Conservation (phyloP, 2,797 vertebrate genomes). For the Girardinus metallicus region DNA sequence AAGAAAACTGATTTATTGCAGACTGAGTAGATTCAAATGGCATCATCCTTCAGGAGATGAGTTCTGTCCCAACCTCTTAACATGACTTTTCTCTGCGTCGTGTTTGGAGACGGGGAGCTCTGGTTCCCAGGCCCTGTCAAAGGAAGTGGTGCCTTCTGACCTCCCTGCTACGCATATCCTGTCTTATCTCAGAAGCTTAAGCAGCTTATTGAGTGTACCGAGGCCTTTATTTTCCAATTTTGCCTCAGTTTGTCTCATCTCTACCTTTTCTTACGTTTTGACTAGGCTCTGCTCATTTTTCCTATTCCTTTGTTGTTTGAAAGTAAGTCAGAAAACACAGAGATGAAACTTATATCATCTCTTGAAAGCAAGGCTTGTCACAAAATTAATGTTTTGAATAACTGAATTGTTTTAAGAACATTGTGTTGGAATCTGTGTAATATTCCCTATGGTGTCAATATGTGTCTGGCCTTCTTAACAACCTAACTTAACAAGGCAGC, state of each 20-base stretch:
- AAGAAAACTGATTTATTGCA: constrained; percentile 11
- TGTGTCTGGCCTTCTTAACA: constrained; percentile 45
- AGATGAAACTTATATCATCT: background rate
- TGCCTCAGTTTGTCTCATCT: constrained; percentile 24
- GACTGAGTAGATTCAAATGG: constrained; percentile 20
- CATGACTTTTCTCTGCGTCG: constrained; percentile 41
- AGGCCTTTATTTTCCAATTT: constrained; percentile 22
- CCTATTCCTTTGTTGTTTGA: constrained; percentile 6
- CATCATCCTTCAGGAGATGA: constrained; percentile 26
- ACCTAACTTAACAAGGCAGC: constrained; percentile 22
- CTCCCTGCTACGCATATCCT: constrained; percentile 71
- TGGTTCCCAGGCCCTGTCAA: constrained; percentile 80
- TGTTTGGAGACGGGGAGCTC: constrained; percentile 43
- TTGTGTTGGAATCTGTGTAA: constrained; percentile 34
- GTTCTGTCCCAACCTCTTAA: constrained; percentile 8
- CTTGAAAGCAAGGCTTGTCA: background rate
- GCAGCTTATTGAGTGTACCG: constrained; percentile 43
- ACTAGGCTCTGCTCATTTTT: background rate
- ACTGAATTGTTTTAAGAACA: constrained; percentile 18
- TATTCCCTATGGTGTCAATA: constrained; percentile 33
- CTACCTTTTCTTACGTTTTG: background rate
- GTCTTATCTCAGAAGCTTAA: constrained; percentile 69
- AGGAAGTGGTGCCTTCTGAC: constrained; percentile 84
- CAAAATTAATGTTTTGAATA: constrained; percentile 18
- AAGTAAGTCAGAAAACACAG: constrained; percentile 1